Percentiles rank a stretch among this genome's conserved stretches.
phyloP scores from a whole-genome alignment of 2,797 vertebrate species.

The Cuculus canorus region DNA sequence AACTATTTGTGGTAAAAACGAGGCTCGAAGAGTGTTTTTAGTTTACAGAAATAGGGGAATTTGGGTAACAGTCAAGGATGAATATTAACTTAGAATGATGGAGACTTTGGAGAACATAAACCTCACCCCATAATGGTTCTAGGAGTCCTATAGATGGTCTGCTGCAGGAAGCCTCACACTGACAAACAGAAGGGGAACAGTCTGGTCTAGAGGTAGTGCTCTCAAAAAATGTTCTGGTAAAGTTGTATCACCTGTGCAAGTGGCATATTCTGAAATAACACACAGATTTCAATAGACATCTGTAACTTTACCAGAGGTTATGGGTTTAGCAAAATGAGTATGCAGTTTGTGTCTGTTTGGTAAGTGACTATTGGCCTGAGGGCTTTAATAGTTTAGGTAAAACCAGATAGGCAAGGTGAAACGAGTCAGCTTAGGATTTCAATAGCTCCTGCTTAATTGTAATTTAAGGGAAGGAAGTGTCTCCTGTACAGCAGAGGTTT shows the following conservation, averaged over 20 bases:
- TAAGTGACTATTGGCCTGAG: background rate
- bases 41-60: background rate
- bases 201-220: background rate
- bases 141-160: background rate
- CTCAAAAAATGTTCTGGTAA: background rate
- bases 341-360: background rate
- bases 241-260: background rate
- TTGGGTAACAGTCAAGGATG: background rate
- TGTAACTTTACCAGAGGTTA: background rate
- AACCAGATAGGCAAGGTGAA: background rate
- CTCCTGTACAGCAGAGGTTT: background rate
- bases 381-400: background rate
- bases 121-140: background rate
- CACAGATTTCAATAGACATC: background rate
- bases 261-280: background rate
- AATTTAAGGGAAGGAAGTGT: background rate
- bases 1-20: background rate
- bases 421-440: background rate
- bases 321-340: background rate
- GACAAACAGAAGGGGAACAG: background rate
- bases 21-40: background rate
- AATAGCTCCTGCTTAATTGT: background rate
- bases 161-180: background rate
- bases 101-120: background rate
- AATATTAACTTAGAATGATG: background rate